Evolutionary conservation across 2,888 invertebrate genomes (phyloP), one percentile per base, ranked within the genome.

Genomic region (Candidula unifasciata): DNA sequence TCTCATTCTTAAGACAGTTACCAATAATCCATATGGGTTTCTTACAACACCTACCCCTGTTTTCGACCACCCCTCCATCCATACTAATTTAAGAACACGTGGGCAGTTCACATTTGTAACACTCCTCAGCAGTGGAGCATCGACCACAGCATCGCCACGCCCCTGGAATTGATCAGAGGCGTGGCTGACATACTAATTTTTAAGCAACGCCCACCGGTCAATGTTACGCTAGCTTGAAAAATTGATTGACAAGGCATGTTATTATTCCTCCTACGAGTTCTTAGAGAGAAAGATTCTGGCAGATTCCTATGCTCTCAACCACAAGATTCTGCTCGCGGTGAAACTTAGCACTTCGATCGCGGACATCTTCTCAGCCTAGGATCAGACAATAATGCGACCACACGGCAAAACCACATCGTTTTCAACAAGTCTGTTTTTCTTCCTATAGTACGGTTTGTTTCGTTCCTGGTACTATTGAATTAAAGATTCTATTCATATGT

Each of bases 221-320:
- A 80, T 80, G 3, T 37, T 27, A 37, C 52, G 80, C 52, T 68
- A 18, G 68, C 68, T 68, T 44, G 80, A 80, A 52, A 52, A 69
- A 80, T 80, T 80, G 80, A 80, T 80, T 80, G 80, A 80, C 80
- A 80, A 69, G 80, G 66, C 21, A 44, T 3, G 80, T 52, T 80
- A 80, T 80, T 80, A 74, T 33, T 69, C 68, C 64, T 44, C 27
- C n/a, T n/a, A 8, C 37, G n/a, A 33, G 33, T 52, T 57, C 33
- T 52, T 68, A 52, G 68, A 68, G 69, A 30, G 68, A n/a, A n/a
- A 16, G 44, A 21, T 8, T 13, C 66, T 30, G 80, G 68, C 68
- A 80, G 44, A 80, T 68, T 80, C 80, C 52, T 68, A 3, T 16
- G 30, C 33, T 78, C 60, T 35, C 27, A 52, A 24, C 37, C 69